Evolutionary conservation across 2,888 invertebrate genomes (phyloP).

Genomic region (Hydroisotoma schaefferi): DNA sequence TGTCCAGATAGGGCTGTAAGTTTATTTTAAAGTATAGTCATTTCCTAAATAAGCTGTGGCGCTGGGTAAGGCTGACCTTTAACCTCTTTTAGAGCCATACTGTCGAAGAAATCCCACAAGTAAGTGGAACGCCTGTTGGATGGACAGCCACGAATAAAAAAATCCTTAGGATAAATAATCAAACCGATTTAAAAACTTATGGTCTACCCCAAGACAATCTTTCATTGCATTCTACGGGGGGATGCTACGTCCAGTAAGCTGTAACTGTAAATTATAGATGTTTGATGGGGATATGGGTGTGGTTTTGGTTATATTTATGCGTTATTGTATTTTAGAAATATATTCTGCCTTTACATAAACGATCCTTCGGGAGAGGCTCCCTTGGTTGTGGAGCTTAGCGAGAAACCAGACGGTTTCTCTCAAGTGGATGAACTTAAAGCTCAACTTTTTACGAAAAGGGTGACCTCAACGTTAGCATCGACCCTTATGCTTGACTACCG

Average conservation of each 20-base stretch:
- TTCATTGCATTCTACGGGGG: too few species aligned
- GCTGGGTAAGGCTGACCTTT: not conserved
- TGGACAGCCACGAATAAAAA: not conserved
- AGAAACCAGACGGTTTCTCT: conserved; percentile 19
- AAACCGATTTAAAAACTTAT: too few species aligned
- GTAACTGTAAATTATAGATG: too few species aligned
- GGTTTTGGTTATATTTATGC: too few species aligned
- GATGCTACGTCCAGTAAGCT: too few species aligned
- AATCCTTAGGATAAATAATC: too few species aligned
- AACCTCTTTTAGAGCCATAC: not conserved
- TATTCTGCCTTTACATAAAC: conserved; percentile 14
- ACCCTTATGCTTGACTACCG: conserved; percentile 21
- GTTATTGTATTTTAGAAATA: conserved; percentile 13
- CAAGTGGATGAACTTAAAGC: conserved; percentile 25
- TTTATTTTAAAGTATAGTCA: not conserved
- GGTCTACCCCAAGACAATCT: too few species aligned
- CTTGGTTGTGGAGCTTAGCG: conserved; percentile 19
- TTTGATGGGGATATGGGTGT: too few species aligned
- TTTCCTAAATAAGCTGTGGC: not conserved
- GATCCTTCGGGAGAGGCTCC: conserved; percentile 25
- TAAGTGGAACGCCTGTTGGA: not conserved
- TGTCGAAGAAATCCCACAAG: conserved; percentile 1
- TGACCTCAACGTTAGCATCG: conserved; percentile 18
- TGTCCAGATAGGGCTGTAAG: not conserved
- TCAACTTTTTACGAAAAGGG: conserved; percentile 17